These are phyloP conservation scores for Okapia johnstoni DNA, from an alignment of 2,113 vertebrate genomes.

Conservation along the genomic window DNA sequence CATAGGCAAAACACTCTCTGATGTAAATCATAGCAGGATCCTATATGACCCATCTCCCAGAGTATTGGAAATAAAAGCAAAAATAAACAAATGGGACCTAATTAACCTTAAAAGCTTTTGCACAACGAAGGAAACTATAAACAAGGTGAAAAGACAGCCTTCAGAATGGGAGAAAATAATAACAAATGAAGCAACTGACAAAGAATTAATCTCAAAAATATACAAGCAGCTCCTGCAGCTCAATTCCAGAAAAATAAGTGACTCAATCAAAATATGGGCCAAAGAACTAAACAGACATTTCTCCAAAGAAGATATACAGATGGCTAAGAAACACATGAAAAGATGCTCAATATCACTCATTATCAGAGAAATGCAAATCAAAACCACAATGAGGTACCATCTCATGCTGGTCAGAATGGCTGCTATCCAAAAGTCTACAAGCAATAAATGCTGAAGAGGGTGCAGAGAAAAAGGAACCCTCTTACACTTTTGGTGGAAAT, in stretches of 20 bases:
- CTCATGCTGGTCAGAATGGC: rapidly evolving
- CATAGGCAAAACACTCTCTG: not conserved
- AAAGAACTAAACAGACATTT: not conserved
- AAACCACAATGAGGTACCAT: not conserved
- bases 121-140: not conserved
- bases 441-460: not conserved
- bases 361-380: not conserved
- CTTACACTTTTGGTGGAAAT: not conserved
- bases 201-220: not conserved
- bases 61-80: not conserved
- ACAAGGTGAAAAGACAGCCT: not conserved
- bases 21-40: not conserved
- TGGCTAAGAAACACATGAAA: not conserved
- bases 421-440: not conserved
- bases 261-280: not conserved
- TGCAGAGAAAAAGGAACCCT: not conserved
- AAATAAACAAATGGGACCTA: not conserved
- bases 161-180: not conserved
- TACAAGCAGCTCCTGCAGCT: not conserved
- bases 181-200: not conserved
- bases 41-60: not conserved
- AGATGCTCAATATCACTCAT: not conserved
- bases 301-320: not conserved
- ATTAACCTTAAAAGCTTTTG: not conserved
- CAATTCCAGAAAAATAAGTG: not conserved